Evolutionary conservation across 2,797 vertebrate genomes (phyloP).

Genomic region (Dipus sagitta): DNA sequence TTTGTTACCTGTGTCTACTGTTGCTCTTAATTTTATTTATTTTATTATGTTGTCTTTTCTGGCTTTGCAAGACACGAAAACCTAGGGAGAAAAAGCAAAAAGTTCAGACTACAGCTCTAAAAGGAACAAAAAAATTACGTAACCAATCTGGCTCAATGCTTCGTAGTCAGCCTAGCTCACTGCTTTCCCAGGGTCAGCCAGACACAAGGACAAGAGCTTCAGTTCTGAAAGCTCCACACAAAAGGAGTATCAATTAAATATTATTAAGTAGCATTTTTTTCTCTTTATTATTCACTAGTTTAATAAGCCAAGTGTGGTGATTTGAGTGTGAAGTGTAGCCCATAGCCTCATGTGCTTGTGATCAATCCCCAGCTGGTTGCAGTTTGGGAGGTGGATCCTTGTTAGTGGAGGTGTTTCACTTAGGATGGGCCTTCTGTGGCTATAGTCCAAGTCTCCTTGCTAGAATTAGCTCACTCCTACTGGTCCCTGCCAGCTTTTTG

Average conservation of each 20-base stretch:
- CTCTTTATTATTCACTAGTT: constrained; percentile 33
- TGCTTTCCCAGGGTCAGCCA: background rate
- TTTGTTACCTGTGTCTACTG: background rate
- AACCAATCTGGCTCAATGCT: background rate
- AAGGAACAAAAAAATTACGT: rapidly evolving
- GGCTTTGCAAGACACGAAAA: background rate
- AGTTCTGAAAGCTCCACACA: background rate
- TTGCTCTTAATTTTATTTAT: constrained; percentile 8
- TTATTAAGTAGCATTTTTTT: constrained; percentile 5
- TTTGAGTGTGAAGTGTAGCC: too few species aligned
- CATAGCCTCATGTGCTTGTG: too few species aligned
- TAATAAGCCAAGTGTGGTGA: background rate
- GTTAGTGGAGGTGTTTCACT: too few species aligned
- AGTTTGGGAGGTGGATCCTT: too few species aligned
- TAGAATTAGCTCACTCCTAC: too few species aligned
- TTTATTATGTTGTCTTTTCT: constrained; percentile 40
- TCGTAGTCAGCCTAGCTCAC: background rate
- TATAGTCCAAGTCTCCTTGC: too few species aligned
- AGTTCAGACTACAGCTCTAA: background rate
- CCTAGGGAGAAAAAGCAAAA: rapidly evolving
- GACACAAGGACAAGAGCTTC: background rate
- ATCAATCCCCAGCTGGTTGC: too few species aligned
- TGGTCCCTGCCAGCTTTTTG: too few species aligned
- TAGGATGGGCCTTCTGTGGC: too few species aligned
- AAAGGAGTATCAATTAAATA: constrained; percentile 52